Percentiles rank a stretch among this genome's conserved stretches.
Evolutionary conservation across 2,888 invertebrate genomes (phyloP).

Genomic region (Cecidostiba fungosa): DNA sequence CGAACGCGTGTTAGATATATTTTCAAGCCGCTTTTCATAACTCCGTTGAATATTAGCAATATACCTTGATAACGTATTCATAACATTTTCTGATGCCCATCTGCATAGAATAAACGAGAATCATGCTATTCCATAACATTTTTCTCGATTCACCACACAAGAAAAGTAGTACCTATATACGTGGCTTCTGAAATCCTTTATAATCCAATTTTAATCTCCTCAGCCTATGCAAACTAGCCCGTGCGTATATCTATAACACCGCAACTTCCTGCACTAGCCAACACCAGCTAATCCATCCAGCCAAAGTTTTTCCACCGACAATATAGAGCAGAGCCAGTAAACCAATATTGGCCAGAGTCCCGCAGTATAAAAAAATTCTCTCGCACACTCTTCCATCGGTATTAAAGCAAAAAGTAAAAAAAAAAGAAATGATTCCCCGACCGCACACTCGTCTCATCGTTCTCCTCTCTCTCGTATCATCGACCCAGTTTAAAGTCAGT

Average conservation of each 20-base stretch:
- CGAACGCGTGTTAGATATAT: too few relatives aligned
- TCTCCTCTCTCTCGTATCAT: background rate
- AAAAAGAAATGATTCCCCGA: background rate
- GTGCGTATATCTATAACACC: background rate
- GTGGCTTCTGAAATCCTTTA: background rate
- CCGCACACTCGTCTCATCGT: background rate
- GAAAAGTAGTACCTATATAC: too few relatives aligned
- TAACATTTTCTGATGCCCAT: too few relatives aligned
- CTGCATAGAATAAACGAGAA: too few relatives aligned
- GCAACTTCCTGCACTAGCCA: background rate
- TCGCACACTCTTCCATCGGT: background rate
- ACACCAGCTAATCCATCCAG: background rate
- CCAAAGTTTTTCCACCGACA: background rate
- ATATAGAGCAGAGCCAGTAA: background rate
- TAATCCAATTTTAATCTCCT: background rate
- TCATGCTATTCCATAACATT: too few relatives aligned
- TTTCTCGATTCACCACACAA: too few relatives aligned
- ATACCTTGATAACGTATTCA: too few relatives aligned
- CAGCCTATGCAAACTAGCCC: background rate
- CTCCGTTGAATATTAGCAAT: too few relatives aligned
- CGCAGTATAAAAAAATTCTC: background rate
- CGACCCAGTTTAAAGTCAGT: constrained; percentile 44
- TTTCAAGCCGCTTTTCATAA: too few relatives aligned
- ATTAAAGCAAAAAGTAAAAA: background rate
- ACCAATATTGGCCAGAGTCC: background rate